Percentiles rank a stretch among this genome's conserved stretches.
These are phyloP conservation scores for Acromyrmex echinatior DNA, from an alignment of 1,140 invertebrate genomes.

Conservation along the genomic window DNA sequence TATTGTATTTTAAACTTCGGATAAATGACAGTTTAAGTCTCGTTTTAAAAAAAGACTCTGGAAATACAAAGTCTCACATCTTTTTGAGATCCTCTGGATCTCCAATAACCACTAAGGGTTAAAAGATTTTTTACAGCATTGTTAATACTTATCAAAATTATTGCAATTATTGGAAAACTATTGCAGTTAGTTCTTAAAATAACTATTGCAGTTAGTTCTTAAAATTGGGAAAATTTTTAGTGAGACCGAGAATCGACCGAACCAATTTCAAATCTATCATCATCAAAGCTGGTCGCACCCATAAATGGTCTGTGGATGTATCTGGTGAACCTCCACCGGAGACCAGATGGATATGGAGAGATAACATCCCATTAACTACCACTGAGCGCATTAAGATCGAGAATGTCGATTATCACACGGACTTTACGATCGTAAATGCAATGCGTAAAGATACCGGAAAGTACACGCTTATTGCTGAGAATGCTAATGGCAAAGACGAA, in stretches of 20 bases:
- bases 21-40: no score
- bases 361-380: slow-evolving; percentile 93
- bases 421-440: slow-evolving; percentile 94
- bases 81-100: no score
- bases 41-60: no score
- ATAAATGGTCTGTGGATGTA: slow-evolving; percentile 97
- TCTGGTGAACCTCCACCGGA: slow-evolving; percentile 95
- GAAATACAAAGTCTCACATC: no score
- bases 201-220: no score
- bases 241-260: slow-evolving; percentile 97
- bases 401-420: slow-evolving; percentile 96
- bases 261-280: slow-evolving; percentile 94
- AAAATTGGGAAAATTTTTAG: slow-evolving; percentile 84
- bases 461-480: slow-evolving; percentile 96
- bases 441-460: slow-evolving; percentile 96
- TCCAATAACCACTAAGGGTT: no score
- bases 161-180: no score
- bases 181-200: neutral
- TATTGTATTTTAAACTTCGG: no score
- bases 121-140: neutral
- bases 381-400: slow-evolving; percentile 96
- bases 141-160: no score
- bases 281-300: slow-evolving; percentile 95
- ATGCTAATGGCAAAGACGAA: slow-evolving; percentile 95
- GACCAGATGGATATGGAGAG: slow-evolving; percentile 94